These are phyloP conservation scores for Phoenicopterus ruber DNA, from an alignment of 2,113 vertebrate genomes.

Conservation along the genomic window DNA sequence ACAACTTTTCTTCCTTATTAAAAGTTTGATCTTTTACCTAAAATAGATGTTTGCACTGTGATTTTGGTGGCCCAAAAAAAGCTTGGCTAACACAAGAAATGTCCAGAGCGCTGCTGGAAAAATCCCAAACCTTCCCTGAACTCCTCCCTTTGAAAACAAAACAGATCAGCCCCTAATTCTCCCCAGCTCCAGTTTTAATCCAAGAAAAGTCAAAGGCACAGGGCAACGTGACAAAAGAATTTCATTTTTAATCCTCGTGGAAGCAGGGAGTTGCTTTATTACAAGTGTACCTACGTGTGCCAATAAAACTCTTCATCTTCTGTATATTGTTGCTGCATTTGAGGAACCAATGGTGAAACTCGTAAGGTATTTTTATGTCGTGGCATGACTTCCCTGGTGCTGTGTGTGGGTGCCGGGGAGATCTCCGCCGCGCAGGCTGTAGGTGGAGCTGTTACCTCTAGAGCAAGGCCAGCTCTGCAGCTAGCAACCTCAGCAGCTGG, in stretches of 20 bases:
- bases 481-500: not conserved
- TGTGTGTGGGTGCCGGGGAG: not conserved
- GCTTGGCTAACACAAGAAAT: not conserved
- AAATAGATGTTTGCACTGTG: conserved; percentile 15
- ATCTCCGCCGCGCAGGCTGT: not conserved
- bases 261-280: not conserved
- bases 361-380: not conserved
- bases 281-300: not conserved
- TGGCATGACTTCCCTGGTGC: not conserved
- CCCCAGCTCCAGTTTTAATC: not conserved
- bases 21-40: conserved; percentile 93
- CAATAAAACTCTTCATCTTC: not conserved
- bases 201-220: not conserved
- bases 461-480: not conserved
- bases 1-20: conserved; percentile 89
- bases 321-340: not conserved
- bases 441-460: conserved; percentile 28
- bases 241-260: not conserved
- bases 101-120: not conserved
- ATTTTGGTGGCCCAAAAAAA: not conserved
- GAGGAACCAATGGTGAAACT: not conserved
- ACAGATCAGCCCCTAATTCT: not conserved
- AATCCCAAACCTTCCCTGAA: not conserved
- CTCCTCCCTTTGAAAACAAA: not conserved
- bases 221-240: not conserved